phyloP scores from a whole-genome alignment of 2,797 vertebrate genomes.

The Sebastiscus tertius region DNA sequence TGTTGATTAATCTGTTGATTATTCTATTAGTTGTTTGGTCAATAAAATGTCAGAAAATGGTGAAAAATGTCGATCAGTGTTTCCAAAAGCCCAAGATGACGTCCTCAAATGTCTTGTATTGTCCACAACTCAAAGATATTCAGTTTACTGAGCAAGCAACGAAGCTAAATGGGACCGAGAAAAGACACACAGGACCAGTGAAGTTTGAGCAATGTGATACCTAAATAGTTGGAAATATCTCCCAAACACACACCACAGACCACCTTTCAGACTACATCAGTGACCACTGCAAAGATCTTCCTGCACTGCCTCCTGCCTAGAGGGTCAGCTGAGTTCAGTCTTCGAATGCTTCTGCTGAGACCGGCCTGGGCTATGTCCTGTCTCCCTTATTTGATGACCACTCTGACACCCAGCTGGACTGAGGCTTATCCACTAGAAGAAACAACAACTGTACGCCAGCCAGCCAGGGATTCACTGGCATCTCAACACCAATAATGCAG shows the following conservation, averaged over 20 bases:
- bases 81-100: too few relatives aligned
- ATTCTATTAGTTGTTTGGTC: too few relatives aligned
- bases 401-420: constrained; percentile 2
- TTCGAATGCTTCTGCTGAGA: neutral
- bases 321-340: constrained; percentile 27
- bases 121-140: too few relatives aligned
- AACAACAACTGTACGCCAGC: neutral
- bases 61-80: too few relatives aligned
- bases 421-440: neutral
- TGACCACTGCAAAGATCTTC: neutral
- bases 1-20: too few relatives aligned
- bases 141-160: neutral
- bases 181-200: neutral
- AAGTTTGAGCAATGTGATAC: neutral
- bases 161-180: neutral
- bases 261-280: neutral
- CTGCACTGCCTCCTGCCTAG: neutral
- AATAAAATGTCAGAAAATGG: too few relatives aligned
- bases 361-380: neutral
- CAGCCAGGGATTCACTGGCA: neutral
- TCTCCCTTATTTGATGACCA: constrained; percentile 7
- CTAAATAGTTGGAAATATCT: neutral
- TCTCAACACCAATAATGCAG: neutral
- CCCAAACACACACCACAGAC: neutral
- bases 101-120: too few relatives aligned